Evolutionary conservation across 2,888 invertebrate genomes (phyloP).

Genomic region (Globia sparganii): DNA sequence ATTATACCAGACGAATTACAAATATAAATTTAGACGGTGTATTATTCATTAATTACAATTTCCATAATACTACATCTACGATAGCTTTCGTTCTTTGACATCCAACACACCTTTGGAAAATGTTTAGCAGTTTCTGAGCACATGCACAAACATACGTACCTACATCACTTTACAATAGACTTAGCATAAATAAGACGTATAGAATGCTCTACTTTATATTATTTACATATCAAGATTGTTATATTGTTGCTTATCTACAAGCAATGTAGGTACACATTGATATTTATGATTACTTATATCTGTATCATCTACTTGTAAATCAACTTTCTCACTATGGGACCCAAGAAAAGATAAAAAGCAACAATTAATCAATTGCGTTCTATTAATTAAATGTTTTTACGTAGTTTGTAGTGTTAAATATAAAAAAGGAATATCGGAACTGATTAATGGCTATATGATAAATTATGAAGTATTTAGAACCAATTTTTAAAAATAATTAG

Average conservation of each 20-base stretch:
- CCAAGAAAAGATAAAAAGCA: constrained; percentile 11
- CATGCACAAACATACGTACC: not conserved
- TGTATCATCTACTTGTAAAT: not conserved
- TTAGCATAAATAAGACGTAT: not conserved
- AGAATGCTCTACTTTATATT: constrained; percentile 16
- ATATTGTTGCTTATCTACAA: constrained; percentile 11
- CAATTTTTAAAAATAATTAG: not conserved
- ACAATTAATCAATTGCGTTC: constrained; percentile 2
- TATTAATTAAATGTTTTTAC: not conserved
- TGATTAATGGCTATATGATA: not conserved
- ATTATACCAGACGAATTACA: not conserved
- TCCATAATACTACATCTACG: not conserved
- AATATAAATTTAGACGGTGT: not conserved
- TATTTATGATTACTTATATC: constrained; percentile 7
- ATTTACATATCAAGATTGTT: constrained; percentile 5
- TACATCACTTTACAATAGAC: not conserved
- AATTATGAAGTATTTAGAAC: not conserved
- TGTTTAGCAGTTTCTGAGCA: not conserved
- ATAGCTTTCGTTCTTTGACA: not conserved
- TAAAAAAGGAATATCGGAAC: not conserved
- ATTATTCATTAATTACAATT: not conserved
- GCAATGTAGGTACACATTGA: constrained; percentile 27
- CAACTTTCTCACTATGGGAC: constrained; percentile 15
- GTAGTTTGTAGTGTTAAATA: not conserved
- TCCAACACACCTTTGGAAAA: not conserved